Evolutionary conservation across 2,797 vertebrate genomes (phyloP).

Genomic region (Sebastes hopkinsi): DNA sequence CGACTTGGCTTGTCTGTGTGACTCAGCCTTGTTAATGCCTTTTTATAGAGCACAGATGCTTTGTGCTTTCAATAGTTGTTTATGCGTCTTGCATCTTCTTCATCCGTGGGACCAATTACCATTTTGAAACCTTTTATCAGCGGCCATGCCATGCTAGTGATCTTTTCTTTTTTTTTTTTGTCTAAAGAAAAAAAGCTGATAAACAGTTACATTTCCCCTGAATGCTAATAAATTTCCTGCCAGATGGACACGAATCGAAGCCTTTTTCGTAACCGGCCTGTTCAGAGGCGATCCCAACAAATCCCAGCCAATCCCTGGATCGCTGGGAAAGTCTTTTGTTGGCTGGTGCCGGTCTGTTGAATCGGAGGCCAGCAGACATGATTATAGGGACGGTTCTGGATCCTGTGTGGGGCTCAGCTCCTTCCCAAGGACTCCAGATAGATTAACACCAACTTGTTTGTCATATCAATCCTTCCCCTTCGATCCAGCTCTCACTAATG

Average conservation of each 20-base stretch:
- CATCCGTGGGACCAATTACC: conserved; percentile 40
- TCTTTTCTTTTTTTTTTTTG: background rate
- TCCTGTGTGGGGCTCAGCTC: conserved; percentile 20
- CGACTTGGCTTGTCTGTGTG: conserved; percentile 37
- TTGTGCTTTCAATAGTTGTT: conserved; percentile 42
- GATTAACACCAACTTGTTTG: conserved; percentile 31
- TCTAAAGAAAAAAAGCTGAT: background rate
- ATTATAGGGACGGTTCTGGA: conserved; percentile 40
- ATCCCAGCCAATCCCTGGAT: conserved; percentile 50
- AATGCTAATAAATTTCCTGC: conserved; percentile 41
- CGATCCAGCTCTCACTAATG: background rate
- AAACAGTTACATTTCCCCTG: conserved; percentile 30
- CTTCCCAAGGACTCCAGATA: conserved; percentile 16
- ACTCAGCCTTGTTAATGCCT: conserved; percentile 28
- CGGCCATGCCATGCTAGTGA: conserved; percentile 13
- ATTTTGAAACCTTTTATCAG: conserved; percentile 46
- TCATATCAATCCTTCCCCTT: conserved; percentile 8
- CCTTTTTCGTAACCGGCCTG: conserved; percentile 16
- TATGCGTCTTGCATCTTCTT: conserved; percentile 30
- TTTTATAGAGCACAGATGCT: conserved; percentile 49
- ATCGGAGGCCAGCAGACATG: conserved; percentile 44
- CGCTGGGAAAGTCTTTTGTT: conserved; percentile 42
- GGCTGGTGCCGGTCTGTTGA: conserved; percentile 26
- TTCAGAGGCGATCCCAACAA: conserved; percentile 46
- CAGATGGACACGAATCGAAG: conserved; percentile 55